Evolutionary conservation across 2,113 vertebrate genomes (phyloP).

Genomic region (Carassius carassius): DNA sequence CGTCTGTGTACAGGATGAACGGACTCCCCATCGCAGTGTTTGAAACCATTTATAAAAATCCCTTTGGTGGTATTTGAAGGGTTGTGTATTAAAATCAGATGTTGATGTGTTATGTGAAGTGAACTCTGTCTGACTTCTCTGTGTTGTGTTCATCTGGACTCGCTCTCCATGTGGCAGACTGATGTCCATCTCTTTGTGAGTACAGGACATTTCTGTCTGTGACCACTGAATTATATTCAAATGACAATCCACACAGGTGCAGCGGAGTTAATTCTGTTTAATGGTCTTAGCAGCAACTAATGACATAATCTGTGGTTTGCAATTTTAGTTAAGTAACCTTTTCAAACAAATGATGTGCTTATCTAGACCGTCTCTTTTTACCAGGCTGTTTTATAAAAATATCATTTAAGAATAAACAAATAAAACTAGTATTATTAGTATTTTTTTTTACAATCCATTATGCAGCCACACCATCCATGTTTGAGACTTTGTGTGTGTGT

Average conservation of each 20-base stretch:
- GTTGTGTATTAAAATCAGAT: constrained; percentile 10
- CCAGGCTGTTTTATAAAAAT: constrained; percentile 58
- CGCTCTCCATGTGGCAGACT: neutral
- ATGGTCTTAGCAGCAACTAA: constrained; percentile 29
- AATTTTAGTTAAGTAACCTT: constrained; percentile 84
- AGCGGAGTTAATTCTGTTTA: constrained; percentile 50
- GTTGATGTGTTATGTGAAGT: neutral
- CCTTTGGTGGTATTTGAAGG: neutral
- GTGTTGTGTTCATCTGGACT: neutral
- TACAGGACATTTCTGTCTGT: neutral
- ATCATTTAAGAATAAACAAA: constrained; percentile 59
- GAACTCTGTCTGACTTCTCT: neutral
- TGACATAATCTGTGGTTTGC: constrained; percentile 66
- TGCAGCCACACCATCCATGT: neutral
- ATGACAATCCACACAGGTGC: constrained; percentile 36
- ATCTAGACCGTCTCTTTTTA: constrained; percentile 77
- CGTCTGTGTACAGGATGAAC: neutral
- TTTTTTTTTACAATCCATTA: neutral
- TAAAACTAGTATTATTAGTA: neutral
- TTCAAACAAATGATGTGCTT: constrained; percentile 69
- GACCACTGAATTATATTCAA: neutral
- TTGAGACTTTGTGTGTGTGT: neutral
- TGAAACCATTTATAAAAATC: neutral
- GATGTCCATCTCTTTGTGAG: neutral
- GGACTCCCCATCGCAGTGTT: neutral